Evolutionary conservation across 2,113 vertebrate genomes (phyloP).

Genomic region (Grantiella picta): DNA sequence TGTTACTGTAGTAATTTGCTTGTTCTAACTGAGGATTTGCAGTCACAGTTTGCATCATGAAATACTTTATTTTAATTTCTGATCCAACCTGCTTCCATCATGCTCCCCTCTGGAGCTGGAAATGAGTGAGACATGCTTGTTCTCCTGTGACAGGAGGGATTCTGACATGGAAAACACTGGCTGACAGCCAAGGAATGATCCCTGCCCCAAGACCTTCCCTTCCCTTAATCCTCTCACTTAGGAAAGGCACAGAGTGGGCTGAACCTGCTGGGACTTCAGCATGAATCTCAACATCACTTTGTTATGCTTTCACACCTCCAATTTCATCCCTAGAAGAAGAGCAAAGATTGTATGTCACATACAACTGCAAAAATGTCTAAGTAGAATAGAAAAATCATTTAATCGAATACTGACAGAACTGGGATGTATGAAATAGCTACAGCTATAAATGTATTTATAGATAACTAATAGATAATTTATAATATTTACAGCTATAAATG

Average conservation of each 20-base stretch:
- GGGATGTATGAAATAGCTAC: neutral
- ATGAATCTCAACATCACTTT: neutral
- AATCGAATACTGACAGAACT: neutral
- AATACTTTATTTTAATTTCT: neutral
- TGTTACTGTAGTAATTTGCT: neutral
- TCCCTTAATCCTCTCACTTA: neutral
- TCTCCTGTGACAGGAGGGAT: neutral
- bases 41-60: neutral
- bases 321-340: neutral
- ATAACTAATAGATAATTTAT: neutral
- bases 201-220: neutral
- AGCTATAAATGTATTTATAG: neutral
- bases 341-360: neutral
- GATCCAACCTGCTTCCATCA: neutral
- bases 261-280: neutral
- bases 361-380: neutral
- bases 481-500: neutral
- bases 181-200: neutral
- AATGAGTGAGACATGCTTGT: neutral
- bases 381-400: neutral
- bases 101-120: neutral
- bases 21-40: neutral
- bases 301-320: neutral
- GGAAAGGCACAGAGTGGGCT: neutral
- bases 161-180: neutral